Conservation (phyloP, 2,888 invertebrate genomes). For the Sepioteuthis lessoniana region DNA sequence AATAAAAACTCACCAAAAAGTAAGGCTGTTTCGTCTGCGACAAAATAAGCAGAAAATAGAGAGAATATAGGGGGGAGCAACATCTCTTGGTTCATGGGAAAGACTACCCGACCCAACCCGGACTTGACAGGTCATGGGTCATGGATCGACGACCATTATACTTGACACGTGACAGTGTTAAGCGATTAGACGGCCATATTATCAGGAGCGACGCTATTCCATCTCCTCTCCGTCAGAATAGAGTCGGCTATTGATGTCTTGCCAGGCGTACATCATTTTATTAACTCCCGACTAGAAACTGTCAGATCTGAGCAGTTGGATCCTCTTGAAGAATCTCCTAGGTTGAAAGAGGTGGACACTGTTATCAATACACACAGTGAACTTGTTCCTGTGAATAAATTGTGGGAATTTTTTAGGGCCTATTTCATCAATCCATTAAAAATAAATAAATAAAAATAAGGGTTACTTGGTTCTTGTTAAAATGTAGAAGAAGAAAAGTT, state of each 20-base stretch:
- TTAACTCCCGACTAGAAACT: not conserved
- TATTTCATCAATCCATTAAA: no score
- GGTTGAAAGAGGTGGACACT: not conserved
- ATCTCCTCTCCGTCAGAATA: not conserved
- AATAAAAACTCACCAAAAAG: not conserved
- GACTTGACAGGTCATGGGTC: slow-evolving; percentile 23
- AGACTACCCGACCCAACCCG: not conserved
- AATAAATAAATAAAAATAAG: no score
- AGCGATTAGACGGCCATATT: not conserved
- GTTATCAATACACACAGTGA: not conserved
- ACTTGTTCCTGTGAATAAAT: no score
- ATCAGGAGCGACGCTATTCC: not conserved
- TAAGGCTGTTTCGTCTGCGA: not conserved
- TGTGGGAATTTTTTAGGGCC: no score
- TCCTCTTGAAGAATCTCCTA: not conserved
- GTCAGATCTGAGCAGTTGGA: slow-evolving; percentile 33
- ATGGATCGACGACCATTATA: slow-evolving; percentile 8
- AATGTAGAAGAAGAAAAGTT: no score
- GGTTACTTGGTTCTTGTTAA: no score
- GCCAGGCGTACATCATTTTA: slow-evolving; percentile 17
- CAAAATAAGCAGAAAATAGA: not conserved
- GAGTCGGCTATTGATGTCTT: not conserved
- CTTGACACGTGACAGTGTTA: slow-evolving; percentile 14
- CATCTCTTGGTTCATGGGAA: not conserved
- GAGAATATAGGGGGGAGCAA: not conserved